Evolutionary conservation across 2,797 vertebrate genomes (phyloP).

Genomic region (Pipistrellus kuhlii): DNA sequence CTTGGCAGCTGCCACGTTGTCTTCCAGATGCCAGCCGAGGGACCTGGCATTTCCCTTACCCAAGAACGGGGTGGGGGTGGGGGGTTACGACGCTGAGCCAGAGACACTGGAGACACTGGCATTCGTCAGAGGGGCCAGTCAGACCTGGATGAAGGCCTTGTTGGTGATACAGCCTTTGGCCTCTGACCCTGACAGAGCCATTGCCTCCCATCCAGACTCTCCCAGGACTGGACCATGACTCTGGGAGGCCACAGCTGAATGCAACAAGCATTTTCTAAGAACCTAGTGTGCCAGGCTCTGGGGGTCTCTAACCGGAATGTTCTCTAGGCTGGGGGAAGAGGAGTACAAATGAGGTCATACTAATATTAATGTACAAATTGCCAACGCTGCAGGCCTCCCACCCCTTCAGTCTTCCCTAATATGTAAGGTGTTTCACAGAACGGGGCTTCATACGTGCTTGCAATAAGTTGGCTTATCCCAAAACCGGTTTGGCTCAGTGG

Average conservation of each 20-base stretch:
- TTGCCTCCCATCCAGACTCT: not conserved
- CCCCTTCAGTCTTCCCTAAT: not conserved
- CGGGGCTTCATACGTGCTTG: not conserved
- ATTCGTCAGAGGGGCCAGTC: not conserved
- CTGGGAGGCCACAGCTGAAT: not conserved
- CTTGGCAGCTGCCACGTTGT: conserved; percentile 76
- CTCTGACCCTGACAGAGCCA: not conserved
- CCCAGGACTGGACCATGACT: not conserved
- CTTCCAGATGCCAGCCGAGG: conserved; percentile 62
- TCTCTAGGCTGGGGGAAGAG: not conserved
- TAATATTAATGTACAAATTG: not conserved
- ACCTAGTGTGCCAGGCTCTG: not conserved
- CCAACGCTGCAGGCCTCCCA: not conserved
- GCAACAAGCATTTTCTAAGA: not conserved
- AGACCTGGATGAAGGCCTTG: not conserved
- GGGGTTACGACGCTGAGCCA: not conserved
- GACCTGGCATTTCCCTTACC: conserved; percentile 73
- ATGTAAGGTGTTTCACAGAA: not conserved
- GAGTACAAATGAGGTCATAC: not conserved
- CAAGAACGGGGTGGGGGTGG: not conserved
- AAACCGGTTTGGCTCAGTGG: too few species aligned
- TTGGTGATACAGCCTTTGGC: not conserved
- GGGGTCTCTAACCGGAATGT: not conserved
- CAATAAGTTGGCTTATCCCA: not conserved
- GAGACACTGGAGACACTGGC: not conserved